Evolutionary conservation across 2,888 invertebrate species (phyloP), one percentile per base, ranked within the genome.

Genomic region (Drosophila infuscata): DNA sequence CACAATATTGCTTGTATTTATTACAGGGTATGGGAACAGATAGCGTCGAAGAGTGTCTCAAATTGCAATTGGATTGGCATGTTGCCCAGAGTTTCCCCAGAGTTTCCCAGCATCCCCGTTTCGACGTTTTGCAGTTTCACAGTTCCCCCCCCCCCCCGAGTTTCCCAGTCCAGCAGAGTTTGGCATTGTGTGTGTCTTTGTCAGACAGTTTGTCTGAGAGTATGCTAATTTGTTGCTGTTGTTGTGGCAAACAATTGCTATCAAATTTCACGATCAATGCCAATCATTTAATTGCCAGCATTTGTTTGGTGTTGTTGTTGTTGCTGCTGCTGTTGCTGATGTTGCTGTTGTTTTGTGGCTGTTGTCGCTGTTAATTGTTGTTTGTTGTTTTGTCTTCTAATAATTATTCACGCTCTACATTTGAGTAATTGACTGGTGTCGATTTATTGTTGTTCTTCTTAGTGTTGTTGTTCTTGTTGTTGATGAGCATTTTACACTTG

Each of bases 261-360:
- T 84, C 89, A 73, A 87, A 76, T 84, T 84, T 84, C 89, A 84
- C 70, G 89, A 84, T 84, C 89, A 89, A 84, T 84, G 89, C 85
- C 84, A 89, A 84, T 87, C 89, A 87, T 81, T 87, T 87, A 87
- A 89, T 87, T 87, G 88, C 72, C 79, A 52, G 66, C 29, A 32
- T 66, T 66, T 61, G 30, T 36, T 2, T 60, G 0, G 30, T 35
- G 12, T 7, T 32, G 3, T 41, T 32, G 20, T 3, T 41, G 17
- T 3, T 25, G 56, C 43, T 51, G 36, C 2, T 25, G 56, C 43
- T 51, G 36, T 51, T 72, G 38, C 6, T 15, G 17, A n/a, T 60
- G 33, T 43, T 64, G 53, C 29, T 56, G 41, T 49, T 62, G 12
- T 43, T 43, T 36, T 29, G 29, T 38, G 25, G 36, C 46, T 46